These are phyloP conservation scores for Gadus macrocephalus DNA, from an alignment of 2,113 vertebrate species.

Conservation along the genomic window DNA sequence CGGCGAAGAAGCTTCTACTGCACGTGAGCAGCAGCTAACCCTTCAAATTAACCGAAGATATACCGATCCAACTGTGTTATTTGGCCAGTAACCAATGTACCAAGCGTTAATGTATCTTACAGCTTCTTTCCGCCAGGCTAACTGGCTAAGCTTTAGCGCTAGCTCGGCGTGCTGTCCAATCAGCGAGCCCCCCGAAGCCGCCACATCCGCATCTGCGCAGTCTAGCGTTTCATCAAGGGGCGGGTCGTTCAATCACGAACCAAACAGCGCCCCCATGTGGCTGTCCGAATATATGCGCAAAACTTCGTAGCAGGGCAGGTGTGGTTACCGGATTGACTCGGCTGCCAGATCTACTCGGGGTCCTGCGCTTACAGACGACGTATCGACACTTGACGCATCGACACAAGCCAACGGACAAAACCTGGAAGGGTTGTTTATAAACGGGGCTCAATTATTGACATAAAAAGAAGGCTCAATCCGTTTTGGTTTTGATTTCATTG, in stretches of 20 bases:
- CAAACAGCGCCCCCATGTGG: too few relatives aligned
- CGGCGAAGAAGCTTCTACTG: neutral
- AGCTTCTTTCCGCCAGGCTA: conserved; percentile 11
- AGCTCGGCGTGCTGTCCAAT: neutral
- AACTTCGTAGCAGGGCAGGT: too few relatives aligned
- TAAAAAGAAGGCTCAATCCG: too few relatives aligned
- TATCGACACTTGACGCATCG: too few relatives aligned
- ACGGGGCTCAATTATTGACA: too few relatives aligned
- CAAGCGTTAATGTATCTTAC: neutral
- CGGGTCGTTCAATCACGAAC: neutral
- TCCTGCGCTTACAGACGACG: too few relatives aligned
- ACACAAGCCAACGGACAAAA: too few relatives aligned
- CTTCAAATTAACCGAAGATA: fast-evolving
- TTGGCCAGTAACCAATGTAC: neutral
- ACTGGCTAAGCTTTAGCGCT: neutral
- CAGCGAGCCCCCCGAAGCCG: neutral
- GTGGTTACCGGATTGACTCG: too few relatives aligned
- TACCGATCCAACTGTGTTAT: fast-evolving
- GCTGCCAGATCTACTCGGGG: too few relatives aligned
- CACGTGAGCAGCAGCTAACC: neutral
- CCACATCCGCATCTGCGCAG: conserved; percentile 45
- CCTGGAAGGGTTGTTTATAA: too few relatives aligned
- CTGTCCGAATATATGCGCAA: too few relatives aligned
- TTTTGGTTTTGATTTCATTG: too few relatives aligned
- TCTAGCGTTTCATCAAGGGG: neutral